These are phyloP conservation scores for Tipula confusa DNA, from an alignment of 2,888 invertebrate species.

Conservation along the genomic window DNA sequence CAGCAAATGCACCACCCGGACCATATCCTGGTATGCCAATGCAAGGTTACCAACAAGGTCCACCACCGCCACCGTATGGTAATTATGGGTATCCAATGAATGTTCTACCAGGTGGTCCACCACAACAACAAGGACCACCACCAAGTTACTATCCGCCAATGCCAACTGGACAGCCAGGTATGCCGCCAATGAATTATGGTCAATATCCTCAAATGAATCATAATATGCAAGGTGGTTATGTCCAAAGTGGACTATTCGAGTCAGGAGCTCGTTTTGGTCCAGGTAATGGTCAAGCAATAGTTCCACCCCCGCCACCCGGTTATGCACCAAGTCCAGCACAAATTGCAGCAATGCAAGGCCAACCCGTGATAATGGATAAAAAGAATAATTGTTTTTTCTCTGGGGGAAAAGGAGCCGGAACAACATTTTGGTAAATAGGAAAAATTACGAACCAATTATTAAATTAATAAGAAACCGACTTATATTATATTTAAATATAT, in stretches of 20 bases:
- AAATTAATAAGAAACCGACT: background rate
- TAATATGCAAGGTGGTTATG: background rate
- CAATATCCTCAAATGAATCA: background rate
- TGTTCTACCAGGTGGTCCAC: background rate
- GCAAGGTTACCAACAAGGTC: background rate
- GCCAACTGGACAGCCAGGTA: background rate
- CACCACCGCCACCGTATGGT: conserved; percentile 28
- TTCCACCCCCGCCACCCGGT: conserved; percentile 49
- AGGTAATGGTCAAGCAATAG: conserved; percentile 34
- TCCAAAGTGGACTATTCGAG: background rate
- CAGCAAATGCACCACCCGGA: background rate
- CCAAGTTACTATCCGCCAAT: background rate
- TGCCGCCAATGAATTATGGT: conserved; percentile 1
- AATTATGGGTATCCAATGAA: background rate
- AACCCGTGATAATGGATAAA: conserved; percentile 40
- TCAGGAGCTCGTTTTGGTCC: conserved; percentile 26
- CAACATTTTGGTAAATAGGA: conserved; percentile 33
- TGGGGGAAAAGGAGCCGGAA: conserved; percentile 33
- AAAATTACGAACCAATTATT: background rate
- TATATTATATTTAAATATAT: background rate
- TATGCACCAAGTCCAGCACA: conserved; percentile 47
- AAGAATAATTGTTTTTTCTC: conserved; percentile 32
- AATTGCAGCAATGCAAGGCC: conserved; percentile 47
- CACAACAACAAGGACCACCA: background rate
- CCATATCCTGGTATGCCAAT: conserved; percentile 26